Evolutionary conservation across 2,113 vertebrate species (phyloP), one percentile per base, ranked within the genome.

Genomic region (Hyla sarda): DNA sequence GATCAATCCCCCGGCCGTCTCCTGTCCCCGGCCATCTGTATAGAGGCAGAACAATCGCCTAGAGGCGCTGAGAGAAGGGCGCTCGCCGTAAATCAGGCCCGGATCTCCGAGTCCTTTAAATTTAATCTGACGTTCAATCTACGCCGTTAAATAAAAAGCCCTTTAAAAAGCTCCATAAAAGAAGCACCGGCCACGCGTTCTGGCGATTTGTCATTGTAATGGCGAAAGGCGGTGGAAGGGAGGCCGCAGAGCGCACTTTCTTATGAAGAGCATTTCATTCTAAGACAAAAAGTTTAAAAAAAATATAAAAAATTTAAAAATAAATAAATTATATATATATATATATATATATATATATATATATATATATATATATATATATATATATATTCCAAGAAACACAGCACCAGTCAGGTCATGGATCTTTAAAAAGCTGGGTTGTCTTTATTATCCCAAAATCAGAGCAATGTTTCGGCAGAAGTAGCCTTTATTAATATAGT

Each of bases 151-250:
- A 54, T 83, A 73, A 83, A n/a, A n/a, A n/a, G n/a, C n/a, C n/a
- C n/a, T n/a, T n/a, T n/a, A n/a, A n/a, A n/a, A 83, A 83, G 65
- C 62, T 23, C 11, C 67, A 74, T 83, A 73, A 73, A 83, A 83
- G 48, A 28, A 21, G 78, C 78, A 28, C 1, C 30, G 14, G n/a
- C 54, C 4, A 17, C 25, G 11, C 37, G n/a, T 28, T 2, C 34
- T 48, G 58, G 23, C 23, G n/a, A 47, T 81, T 37, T 45, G 56
- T 62, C 54, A 65, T 81, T 34, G 14, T 79, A 56, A 79, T 32
- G 52, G 67, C 13, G 25, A 41, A 41, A 41, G 41, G 41, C 45
- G 25, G 41, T n/a, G 45, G 45, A 4, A 19, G 45, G 74, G 47
- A 28, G 25, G 47, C 25, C 17, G 74, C 74, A 52, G n/a, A 25